Conservation (phyloP, 1,140 invertebrate genomes). For the Antheraea pernyi region DNA sequence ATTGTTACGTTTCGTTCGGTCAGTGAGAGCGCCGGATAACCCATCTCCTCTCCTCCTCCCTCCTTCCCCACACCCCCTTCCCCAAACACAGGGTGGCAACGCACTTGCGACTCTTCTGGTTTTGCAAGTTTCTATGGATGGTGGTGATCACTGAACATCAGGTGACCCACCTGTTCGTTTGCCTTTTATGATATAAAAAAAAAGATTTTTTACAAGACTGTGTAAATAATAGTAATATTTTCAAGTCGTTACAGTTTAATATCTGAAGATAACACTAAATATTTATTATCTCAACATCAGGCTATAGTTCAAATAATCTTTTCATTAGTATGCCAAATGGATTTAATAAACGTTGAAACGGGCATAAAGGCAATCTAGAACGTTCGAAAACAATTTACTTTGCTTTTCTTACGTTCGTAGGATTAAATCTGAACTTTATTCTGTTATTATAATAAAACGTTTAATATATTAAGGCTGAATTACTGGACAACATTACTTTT, state of each 20-base stretch:
- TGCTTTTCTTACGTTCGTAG: constrained; percentile 1
- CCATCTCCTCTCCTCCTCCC: too few species aligned
- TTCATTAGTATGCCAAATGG: constrained; percentile 4
- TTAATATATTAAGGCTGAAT: neutral
- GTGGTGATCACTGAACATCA: too few species aligned
- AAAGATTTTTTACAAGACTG: too few species aligned
- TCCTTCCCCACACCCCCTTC: too few species aligned
- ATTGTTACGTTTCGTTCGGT: too few species aligned
- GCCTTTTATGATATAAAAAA: too few species aligned
- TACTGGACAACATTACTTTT: neutral
- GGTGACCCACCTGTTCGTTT: too few species aligned
- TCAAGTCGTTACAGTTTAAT: neutral
- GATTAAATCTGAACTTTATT: constrained; percentile 7
- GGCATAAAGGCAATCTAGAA: neutral
- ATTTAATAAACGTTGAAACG: constrained; percentile 2
- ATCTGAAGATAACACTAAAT: neutral
- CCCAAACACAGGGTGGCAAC: too few species aligned
- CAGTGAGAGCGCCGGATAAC: too few species aligned
- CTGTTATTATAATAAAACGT: neutral
- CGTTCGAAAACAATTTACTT: constrained; percentile 3
- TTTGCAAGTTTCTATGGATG: too few species aligned
- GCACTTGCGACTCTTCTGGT: too few species aligned
- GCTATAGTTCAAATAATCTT: constrained; percentile 2
- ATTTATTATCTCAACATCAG: neutral
- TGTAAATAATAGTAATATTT: neutral